Percentiles rank a stretch among this genome's conserved stretches.
Evolutionary conservation across 1,140 invertebrate species (phyloP).

Genomic region (Rhizoglyphus robini): DNA sequence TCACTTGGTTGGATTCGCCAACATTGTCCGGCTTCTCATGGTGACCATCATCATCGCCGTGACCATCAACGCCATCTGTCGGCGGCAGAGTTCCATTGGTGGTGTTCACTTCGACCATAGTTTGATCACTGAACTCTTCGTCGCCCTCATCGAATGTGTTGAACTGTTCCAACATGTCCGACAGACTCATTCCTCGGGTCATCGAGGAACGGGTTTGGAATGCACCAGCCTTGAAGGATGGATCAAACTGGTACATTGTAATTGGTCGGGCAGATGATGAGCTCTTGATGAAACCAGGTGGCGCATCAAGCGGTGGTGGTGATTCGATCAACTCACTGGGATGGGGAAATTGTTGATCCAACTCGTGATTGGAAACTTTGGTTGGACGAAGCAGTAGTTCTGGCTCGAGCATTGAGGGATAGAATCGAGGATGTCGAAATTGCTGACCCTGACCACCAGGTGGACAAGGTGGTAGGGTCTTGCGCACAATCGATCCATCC

Average conservation of each 20-base stretch:
- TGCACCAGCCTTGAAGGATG: neutral
- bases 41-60: neutral
- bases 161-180: neutral
- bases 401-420: neutral
- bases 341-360: neutral
- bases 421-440: neutral
- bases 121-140: conserved; percentile 3
- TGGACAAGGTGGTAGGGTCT: neutral
- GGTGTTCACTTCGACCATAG: neutral
- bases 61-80: neutral
- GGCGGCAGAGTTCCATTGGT: neutral
- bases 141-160: neutral
- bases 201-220: neutral
- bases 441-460: neutral
- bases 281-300: neutral
- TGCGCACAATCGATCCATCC: neutral
- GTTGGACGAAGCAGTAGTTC: neutral
- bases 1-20: neutral
- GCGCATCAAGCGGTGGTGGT: neutral
- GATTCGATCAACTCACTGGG: conserved; percentile 1
- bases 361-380: neutral
- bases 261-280: neutral
- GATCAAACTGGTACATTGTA: conserved; percentile 5
- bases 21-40: neutral
- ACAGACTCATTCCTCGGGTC: neutral